Percentiles rank a stretch among this genome's conserved stretches.
phyloP scores from a whole-genome alignment of 2,797 vertebrate species.

The Tragopan temminckii region DNA sequence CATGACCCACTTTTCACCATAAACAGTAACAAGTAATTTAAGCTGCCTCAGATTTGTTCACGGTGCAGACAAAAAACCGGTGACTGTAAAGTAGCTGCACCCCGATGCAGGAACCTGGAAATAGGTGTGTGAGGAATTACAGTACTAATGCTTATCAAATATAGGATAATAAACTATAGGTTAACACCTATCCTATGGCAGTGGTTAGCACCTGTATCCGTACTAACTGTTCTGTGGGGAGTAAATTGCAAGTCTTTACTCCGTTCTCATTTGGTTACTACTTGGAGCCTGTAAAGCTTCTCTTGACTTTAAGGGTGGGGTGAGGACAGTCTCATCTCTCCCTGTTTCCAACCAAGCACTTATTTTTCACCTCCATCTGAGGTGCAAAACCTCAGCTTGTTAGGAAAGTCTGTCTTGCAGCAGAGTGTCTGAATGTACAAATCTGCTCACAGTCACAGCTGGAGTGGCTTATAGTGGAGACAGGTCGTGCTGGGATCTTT shows the following conservation, averaged over 20 bases:
- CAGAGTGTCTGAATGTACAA: conserved; percentile 37
- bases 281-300: conserved; percentile 8
- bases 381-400: conserved; percentile 39
- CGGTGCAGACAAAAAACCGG: background rate
- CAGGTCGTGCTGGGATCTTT: conserved; percentile 65
- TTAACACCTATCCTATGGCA: background rate
- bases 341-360: background rate
- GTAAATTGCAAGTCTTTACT: background rate
- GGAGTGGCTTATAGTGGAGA: conserved; percentile 36
- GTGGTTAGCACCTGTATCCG: background rate
- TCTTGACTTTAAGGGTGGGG: background rate
- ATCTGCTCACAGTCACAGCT: conserved; percentile 54
- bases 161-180: background rate
- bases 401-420: conserved; percentile 53
- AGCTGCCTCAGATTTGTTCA: background rate
- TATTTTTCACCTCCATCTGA: background rate
- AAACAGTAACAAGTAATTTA: background rate
- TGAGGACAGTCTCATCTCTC: background rate
- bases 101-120: background rate
- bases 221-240: background rate
- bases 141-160: background rate
- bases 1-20: background rate
- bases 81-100: background rate
- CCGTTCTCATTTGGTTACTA: conserved; percentile 4
- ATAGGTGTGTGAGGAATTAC: background rate